Evolutionary conservation across 2,797 vertebrate genomes (phyloP), one percentile per base, ranked within the genome.

Genomic region (Masticophis lateralis): DNA sequence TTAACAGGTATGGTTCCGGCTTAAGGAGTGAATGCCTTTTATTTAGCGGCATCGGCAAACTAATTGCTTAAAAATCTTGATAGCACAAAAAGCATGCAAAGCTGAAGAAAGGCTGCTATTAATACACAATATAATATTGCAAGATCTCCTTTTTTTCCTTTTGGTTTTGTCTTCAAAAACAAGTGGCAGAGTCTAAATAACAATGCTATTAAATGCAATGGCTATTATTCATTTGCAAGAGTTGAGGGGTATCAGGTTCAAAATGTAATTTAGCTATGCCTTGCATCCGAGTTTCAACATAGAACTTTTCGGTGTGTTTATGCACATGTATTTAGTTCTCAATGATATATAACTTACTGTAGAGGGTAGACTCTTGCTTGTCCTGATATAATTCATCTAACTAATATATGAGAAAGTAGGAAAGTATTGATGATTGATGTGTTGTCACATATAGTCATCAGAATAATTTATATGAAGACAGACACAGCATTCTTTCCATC

Each of bases 11-110:
- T 97, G 97, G 98, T 97, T 98, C 98, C 98, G 97, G 97, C 97
- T 96, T 97, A 95, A 97, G 98, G 97, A 98, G 98, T 97, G 98
- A 98, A 98, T 97, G 98, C 98, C 97, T 97, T 98, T 98, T 98
- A 96, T 95, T 98, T 97, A 97, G 98, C 96, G 93, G 98, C 98
- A 98, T 97, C 97, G 98, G 98, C 97, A 97, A 96, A 98, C 96
- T 97, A 95, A 97, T 94, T 93, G 95, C 95, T 97, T 96, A 96
- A 98, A 97, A 97, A 96, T 93, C 95, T 66, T 93, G 96, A 96
- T 95, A 94, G 94, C 94, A 96, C 96, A 97, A 97, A 96, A 97
- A 95, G 94, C 94, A 96, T 97, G 94, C 97, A 97, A 95, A 91
- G 96, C 95, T 96, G 93, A 91, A 93, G 93, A 93, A 91, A 91